A percentile compares a stretch with the other conserved stretches of the same genome.
phyloP scores from a whole-genome alignment of 2,113 vertebrate species.

The Coptodon bakossiorum region DNA sequence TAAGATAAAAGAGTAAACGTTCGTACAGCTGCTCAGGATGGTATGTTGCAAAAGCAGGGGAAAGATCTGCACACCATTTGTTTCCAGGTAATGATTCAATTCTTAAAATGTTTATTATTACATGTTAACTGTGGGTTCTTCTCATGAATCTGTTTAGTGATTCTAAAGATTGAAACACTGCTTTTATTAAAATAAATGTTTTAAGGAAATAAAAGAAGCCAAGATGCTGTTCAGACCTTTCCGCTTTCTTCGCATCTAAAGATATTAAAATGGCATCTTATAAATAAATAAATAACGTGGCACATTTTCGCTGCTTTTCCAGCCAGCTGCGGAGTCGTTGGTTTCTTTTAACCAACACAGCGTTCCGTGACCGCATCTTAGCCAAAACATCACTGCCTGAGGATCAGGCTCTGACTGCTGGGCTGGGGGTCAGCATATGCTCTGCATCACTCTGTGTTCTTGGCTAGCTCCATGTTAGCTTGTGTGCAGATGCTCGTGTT shows the following conservation, averaged over 20 bases:
- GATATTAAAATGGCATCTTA: background rate
- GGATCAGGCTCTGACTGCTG: background rate
- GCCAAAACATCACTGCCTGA: background rate
- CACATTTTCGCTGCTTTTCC: background rate
- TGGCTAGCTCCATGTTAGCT: background rate
- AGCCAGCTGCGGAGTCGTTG: background rate
- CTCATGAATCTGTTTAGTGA: background rate
- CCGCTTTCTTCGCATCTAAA: fast-evolving
- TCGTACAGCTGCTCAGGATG: background rate
- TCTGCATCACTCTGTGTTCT: background rate
- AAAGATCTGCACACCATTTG: background rate
- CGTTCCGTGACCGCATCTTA: background rate
- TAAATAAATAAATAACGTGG: background rate
- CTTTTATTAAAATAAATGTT: background rate
- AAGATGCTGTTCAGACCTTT: background rate
- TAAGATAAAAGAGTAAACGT: background rate
- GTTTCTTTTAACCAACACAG: background rate
- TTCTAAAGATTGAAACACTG: background rate
- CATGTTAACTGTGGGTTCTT: background rate
- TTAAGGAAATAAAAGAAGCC: background rate
- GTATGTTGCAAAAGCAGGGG: background rate
- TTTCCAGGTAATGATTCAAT: background rate
- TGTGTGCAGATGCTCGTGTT: background rate
- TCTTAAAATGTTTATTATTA: background rate
- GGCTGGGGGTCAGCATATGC: background rate